Evolutionary conservation across 1,140 invertebrate genomes (phyloP).

Genomic region (Cyrtorhinus lividipennis): DNA sequence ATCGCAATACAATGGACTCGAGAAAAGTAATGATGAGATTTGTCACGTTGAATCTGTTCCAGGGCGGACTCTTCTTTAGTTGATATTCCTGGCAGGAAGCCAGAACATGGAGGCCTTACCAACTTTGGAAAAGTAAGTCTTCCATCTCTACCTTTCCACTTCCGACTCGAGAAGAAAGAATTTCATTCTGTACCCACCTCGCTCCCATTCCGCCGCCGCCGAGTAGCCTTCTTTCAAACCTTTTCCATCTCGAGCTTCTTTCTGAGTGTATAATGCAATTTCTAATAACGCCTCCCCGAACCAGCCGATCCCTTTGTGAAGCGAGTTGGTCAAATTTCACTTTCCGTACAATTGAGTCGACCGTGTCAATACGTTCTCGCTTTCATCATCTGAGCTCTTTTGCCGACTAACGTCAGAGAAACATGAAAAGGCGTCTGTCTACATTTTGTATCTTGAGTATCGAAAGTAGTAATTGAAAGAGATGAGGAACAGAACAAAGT

Average conservation of each 20-base stretch:
- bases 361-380: not conserved
- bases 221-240: not conserved
- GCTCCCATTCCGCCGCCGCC: not conserved
- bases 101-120: slow-evolving; percentile 47
- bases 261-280: too few relatives aligned
- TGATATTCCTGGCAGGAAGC: slow-evolving; percentile 37
- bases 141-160: not conserved
- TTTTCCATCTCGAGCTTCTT: too few relatives aligned
- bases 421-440: too few relatives aligned
- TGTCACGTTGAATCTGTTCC: slow-evolving; percentile 17
- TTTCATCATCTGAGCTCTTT: too few relatives aligned
- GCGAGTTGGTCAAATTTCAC: not conserved
- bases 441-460: too few relatives aligned
- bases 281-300: too few relatives aligned
- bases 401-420: too few relatives aligned
- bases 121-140: slow-evolving; percentile 50
- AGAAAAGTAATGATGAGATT: not conserved
- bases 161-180: not conserved
- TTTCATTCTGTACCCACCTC: not conserved
- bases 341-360: not conserved
- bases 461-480: too few relatives aligned
- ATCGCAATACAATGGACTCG: too few relatives aligned
- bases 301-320: too few relatives aligned
- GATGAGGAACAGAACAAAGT: too few relatives aligned
- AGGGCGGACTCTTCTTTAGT: slow-evolving; percentile 49